Base-by-base conservation (phyloP, 2,888 invertebrate species). In the Therioaphis trifolii region DNA sequence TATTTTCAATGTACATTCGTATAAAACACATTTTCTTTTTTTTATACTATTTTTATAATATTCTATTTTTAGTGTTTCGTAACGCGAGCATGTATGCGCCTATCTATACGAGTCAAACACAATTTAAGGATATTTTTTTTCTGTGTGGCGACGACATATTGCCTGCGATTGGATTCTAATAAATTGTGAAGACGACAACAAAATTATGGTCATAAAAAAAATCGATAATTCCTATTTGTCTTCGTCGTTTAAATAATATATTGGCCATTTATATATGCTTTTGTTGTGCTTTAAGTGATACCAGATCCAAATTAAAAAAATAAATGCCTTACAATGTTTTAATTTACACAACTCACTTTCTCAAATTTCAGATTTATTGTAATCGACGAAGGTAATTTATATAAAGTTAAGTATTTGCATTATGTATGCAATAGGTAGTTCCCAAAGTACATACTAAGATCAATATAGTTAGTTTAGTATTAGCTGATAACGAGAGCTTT, bases 211-310 rank as follows among this genome's bases (percentile, higher is more conserved):
- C 40, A 71, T 46, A 61, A 61, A 71, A 27, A 79, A 79, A 80
- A 80, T 80, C 80, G 71, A 80, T 80, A 71, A 43, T 71, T 61
- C 46, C 71, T 46, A 80, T 71, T 80, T 71, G 71, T 80, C 71
- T 71, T 46, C 29, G 21, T 61, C 43, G 55, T 27, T 79, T 71
- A 58, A 71, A 72, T 61, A 80, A 72, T 80, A 27, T 78, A 66
- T 21, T 49, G 27, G 35, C 49, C 66, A 18, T 52, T 66, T 66
- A 9, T 35, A 27, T 68, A 29, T 9, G 18, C 24, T n/a, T 2
- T 29, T 14, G 0, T 49, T 24, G 43, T 2, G 12, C 11, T 21
- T 69, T 12, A 52, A 46, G 52, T 18, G 4, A 46, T 27, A n/a
- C 0, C 27, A 14, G n/a, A 12, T 46, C 14, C 9, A 46, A 63